Conservation (phyloP, 1,140 invertebrate species). For the Psilanteris sp. region DNA sequence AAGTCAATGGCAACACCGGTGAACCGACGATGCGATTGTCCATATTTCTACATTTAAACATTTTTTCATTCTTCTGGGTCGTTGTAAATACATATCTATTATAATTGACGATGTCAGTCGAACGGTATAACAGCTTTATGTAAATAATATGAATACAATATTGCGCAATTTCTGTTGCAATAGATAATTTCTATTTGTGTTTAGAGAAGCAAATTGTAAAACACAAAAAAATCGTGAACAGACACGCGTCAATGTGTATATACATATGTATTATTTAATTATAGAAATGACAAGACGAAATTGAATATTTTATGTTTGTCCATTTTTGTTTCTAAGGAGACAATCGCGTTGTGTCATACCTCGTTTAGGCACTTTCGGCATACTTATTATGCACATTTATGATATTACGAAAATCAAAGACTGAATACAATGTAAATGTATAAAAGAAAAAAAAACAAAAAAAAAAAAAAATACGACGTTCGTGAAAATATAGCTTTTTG, state of each 20-base stretch:
- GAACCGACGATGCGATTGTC: conserved; percentile 34
- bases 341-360: conserved; percentile 50
- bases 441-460: conserved; percentile 24
- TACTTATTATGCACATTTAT: conserved; percentile 50
- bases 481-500: neutral
- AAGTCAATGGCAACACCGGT: conserved; percentile 5
- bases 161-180: conserved; percentile 32
- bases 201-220: conserved; percentile 3
- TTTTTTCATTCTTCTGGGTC: neutral
- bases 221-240: neutral
- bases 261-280: conserved; percentile 45
- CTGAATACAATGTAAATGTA: conserved; percentile 50
- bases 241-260: conserved; percentile 13
- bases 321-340: conserved; percentile 39
- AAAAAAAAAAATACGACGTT: conserved; percentile 10
- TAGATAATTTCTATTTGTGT: conserved; percentile 25
- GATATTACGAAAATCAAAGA: conserved; percentile 58
- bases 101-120: conserved; percentile 17
- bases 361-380: conserved; percentile 48
- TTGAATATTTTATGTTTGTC: too few species aligned
- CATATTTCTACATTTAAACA: neutral
- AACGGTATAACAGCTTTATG: conserved; percentile 28
- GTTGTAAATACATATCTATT: conserved; percentile 23
- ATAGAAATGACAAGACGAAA: conserved; percentile 11
- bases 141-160: conserved; percentile 20